Evolutionary conservation across 2,797 vertebrate genomes (phyloP), one percentile per base, ranked within the genome.

Genomic region (Alauda arvensis): DNA sequence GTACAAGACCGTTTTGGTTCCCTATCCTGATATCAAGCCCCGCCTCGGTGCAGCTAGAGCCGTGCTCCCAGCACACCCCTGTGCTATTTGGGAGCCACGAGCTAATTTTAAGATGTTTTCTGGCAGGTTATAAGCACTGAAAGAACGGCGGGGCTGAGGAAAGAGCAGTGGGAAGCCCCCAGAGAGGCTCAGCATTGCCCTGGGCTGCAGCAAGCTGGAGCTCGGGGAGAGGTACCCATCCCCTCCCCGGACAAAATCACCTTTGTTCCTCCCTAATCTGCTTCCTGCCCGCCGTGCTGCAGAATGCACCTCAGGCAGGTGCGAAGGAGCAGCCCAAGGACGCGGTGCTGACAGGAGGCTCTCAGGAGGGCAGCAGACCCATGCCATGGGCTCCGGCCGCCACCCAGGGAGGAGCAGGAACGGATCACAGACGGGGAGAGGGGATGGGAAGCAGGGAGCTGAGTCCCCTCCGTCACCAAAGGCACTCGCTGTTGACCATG

Each of bases 311-410:
- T 25, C 77, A 12, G 96, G 94, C 96, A 93, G 93, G 94, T 60
- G 88, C 91, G 88, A 93, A 80, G 79, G 93, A 97, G 95, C 96
- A 77, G 95, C 83, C 95, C 96, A 97, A 98, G 97, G 97, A 96
- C 97, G 56, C 45, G 14, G 85, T 37, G 95, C 95, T 97, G 97
- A 96, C 83, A 95, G 88, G 82, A 26, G 6, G 42, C 20, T 81
- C 85, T 65, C 63, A 6, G 1, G 60, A 87, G 60, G 56, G 66
- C 77, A 48, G 68, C 91, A 6, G 9, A 28, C 25, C 85, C 15
- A 2, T 7, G 76, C 65, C 57, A 4, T 2, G 16, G 77, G 56
- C 84, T 86, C 59, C 4, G 4, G 66, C 40, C 4, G 1, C 43
- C 77, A n/a, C 23, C 74, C 79, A 26, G 76, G 1, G n/a, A 46